Evolutionary conservation across 2,797 vertebrate genomes (phyloP), one percentile per base, ranked within the genome.

Genomic region (Heterohyrax brucei): DNA sequence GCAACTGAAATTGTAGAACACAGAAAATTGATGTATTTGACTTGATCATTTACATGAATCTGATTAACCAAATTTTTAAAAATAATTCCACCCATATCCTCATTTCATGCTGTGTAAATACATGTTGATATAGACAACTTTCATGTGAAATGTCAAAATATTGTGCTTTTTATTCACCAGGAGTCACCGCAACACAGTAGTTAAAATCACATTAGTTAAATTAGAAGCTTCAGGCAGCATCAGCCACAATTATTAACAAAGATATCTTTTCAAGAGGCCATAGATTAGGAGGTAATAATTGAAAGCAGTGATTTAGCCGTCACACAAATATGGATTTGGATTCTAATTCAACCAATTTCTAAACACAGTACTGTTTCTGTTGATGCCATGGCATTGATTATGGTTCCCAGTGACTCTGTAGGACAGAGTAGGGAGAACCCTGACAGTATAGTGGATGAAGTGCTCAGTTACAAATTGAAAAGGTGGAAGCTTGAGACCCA

Each of bases 131-230:
- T 33, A 10, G 30, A 39, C 22, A 91, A 56, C 68, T 82, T 76
- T 48, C 22, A 79, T 53, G 48, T 96, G 10, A 93, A 79, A 91
- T 88, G 64, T 85, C 56, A 81, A 89, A 89, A n/a, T 86, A 24
- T 62, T 88, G 53, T 86, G 75, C 61, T 87, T 30, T 87, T 62
- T 92, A 19, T 78, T 79, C 22, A 81, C 22, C 33, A 73, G 13
- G 73, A 93, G 64, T 91, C 5, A 70, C 21, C 33, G 76, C 30
- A 87, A 88, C 22, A 56, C 24, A 84, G 3, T 56, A n/a, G 39
- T 85, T 91, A 85, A 82, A 93, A 93, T 82, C 86, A 66, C 4
- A 76, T 64, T 88, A 79, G 9, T 86, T 91, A 86, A 96, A 91
- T 82, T 85, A 62, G 82, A 90, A 95, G 28, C 6, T 18, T 78